Base-by-base conservation (phyloP, 2,888 invertebrate genomes). In the Pseudococcus jackbeardsleyi region DNA sequence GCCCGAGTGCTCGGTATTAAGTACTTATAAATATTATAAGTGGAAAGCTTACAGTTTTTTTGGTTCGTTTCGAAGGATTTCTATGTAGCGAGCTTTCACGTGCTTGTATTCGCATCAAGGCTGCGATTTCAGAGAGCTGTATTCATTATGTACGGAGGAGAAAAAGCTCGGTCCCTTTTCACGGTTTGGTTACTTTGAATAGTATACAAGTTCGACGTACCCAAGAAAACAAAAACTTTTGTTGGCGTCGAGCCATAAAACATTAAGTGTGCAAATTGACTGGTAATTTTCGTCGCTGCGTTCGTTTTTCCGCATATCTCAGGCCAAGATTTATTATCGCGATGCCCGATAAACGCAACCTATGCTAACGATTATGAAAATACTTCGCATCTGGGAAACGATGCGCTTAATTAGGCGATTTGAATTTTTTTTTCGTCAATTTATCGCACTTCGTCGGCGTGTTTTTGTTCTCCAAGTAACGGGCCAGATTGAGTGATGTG, bases 191-290 rank as follows among this genome's bases (percentile, higher is more conserved):
- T 64, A 64, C 64, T 64, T 64, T 64, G 64, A 22, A 22, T 64
- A 22, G 64, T 64, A 50, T 50, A 19, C 64, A 64, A 64, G 64
- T 64, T 64, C 64, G 64, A 64, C 22, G 64, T 64, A 22, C 64
- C 22, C 22, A 82, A 82, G 46, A 82, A 82, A 82, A 82, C 79
- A 82, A 82, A 82, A 82, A 82, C 46, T 82, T 82, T 42, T 19
- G n/a, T 46, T 82, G 79, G 79, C 79, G 42, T 46, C 19, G 79
- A 82, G 79, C 79, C 79, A 82, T 82, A 19, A 46, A 42, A 46
- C 79, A 82, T 46, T 82, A 77, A 77, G 42, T 42, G 79, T 82
- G 79, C 79, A 82, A 82, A 82, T 82, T 82, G 79, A 46, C 46
- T 46, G 46, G 46, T 46, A 46, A 82, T 82, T 82, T 82, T 82